Evolutionary conservation across 2,888 invertebrate species (phyloP).

Genomic region (Stenodera caucasica): DNA sequence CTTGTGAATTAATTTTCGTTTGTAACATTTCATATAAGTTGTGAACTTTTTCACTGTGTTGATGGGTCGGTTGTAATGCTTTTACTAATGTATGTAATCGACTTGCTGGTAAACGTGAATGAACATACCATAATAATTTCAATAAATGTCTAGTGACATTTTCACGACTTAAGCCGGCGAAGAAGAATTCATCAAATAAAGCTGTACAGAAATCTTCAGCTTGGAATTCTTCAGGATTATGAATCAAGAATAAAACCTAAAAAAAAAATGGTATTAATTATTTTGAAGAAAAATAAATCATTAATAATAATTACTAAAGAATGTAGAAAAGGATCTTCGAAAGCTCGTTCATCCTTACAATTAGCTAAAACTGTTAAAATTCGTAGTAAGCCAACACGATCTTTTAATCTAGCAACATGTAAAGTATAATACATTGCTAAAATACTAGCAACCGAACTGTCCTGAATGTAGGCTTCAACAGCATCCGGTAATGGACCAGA

Average conservation of each 20-base stretch:
- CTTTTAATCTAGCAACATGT: constrained; percentile 80
- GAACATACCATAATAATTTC: constrained; percentile 88
- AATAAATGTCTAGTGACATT: constrained; percentile 91
- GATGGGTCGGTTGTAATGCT: constrained; percentile 72
- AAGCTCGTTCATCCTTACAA: constrained; percentile 89
- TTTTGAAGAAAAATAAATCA: constrained; percentile 3
- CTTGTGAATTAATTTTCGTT: constrained; percentile 75
- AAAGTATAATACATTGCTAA: constrained; percentile 94
- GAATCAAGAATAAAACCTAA: constrained; percentile 75
- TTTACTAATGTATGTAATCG: constrained; percentile 81
- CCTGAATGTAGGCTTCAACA: constrained; percentile 88
- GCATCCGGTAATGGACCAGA: constrained; percentile 92
- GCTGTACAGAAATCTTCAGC: constrained; percentile 94
- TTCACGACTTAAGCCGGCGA: constrained; percentile 84
- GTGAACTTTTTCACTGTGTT: constrained; percentile 85
- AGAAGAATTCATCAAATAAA: constrained; percentile 93
- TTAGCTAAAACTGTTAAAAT: constrained; percentile 88
- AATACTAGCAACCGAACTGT: constrained; percentile 89
- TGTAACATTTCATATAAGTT: constrained; percentile 74
- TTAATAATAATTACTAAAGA: constrained; percentile 65
- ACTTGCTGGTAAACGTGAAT: constrained; percentile 78
- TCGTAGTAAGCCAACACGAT: constrained; percentile 78
- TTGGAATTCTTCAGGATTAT: constrained; percentile 89
- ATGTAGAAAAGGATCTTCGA: constrained; percentile 94
- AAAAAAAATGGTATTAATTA: constrained; percentile 15